Conservation (phyloP, 1,140 invertebrate genomes). For the Leptinotarsa texana region DNA sequence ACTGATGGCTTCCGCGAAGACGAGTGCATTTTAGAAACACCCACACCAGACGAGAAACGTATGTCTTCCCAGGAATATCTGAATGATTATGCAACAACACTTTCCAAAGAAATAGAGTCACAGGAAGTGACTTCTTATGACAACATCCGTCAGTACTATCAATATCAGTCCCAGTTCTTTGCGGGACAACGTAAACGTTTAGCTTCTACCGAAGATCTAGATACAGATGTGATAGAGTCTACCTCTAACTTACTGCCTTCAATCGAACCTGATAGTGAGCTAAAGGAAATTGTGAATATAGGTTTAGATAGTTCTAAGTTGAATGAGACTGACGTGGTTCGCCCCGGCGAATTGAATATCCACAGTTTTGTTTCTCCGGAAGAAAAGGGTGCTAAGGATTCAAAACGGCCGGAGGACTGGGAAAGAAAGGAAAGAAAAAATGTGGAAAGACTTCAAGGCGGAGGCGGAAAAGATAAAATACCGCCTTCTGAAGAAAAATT, state of each 20-base stretch:
- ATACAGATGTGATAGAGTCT: constrained; percentile 46
- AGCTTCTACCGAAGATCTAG: constrained; percentile 54
- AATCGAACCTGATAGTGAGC: constrained; percentile 36
- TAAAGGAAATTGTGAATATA: constrained; percentile 46
- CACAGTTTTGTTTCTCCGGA: constrained; percentile 52
- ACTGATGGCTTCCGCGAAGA: constrained; percentile 59
- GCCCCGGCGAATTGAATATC: constrained; percentile 46
- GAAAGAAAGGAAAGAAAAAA: constrained; percentile 52
- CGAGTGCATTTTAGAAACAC: constrained; percentile 56
- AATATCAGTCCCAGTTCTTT: constrained; percentile 49
- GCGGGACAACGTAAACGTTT: constrained; percentile 50
- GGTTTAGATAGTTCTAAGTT: constrained; percentile 46
- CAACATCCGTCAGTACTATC: constrained; percentile 51
- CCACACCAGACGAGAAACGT: constrained; percentile 44
- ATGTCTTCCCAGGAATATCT: background rate
- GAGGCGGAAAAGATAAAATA: constrained; percentile 54
- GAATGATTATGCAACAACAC: constrained; percentile 14
- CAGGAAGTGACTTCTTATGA: constrained; percentile 50
- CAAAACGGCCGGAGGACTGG: constrained; percentile 56
- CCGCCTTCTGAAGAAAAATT: constrained; percentile 39
- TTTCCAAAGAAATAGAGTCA: constrained; percentile 34
- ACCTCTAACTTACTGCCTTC: constrained; percentile 42
- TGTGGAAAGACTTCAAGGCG: constrained; percentile 56
- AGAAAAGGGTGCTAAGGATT: constrained; percentile 58
- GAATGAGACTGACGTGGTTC: constrained; percentile 42